A percentile compares a stretch with the other conserved stretches of the same genome.
These are phyloP conservation scores for Typhlomys cinereus DNA, from an alignment of 2,113 vertebrate genomes.

Conservation along the genomic window DNA sequence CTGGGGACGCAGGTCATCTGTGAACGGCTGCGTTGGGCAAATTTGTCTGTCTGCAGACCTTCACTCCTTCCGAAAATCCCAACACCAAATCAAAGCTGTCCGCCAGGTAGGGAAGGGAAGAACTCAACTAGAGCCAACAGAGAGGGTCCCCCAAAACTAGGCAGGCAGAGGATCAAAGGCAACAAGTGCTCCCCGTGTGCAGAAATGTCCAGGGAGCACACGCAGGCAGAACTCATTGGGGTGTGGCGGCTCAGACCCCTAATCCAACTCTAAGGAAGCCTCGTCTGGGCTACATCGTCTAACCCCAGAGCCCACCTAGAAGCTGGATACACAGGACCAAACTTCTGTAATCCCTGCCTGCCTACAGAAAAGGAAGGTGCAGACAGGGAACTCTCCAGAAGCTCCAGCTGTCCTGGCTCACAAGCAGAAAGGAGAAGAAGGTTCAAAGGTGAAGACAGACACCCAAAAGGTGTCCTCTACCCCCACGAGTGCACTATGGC, in stretches of 20 bases:
- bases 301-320: too few relatives aligned
- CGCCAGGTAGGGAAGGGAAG: neutral
- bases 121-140: neutral
- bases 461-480: too few relatives aligned
- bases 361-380: too few relatives aligned
- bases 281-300: neutral
- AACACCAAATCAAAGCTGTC: neutral
- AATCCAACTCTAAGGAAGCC: too few relatives aligned
- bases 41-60: neutral
- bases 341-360: too few relatives aligned
- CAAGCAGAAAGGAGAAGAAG: too few relatives aligned
- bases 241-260: neutral
- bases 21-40: neutral
- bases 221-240: neutral
- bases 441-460: too few relatives aligned
- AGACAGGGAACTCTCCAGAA: too few relatives aligned
- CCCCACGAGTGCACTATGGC: too few relatives aligned
- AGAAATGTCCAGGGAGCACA: neutral
- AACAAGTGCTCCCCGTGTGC: neutral
- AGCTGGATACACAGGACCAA: too few relatives aligned
- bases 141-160: neutral
- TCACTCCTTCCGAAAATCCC: neutral
- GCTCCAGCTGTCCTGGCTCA: too few relatives aligned
- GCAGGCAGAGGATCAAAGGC: neutral
- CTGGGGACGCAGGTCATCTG: neutral